A percentile compares a stretch with the other conserved stretches of the same genome.
Evolutionary conservation across 2,113 vertebrate genomes (phyloP).

Genomic region (Amblyornis subalaris): DNA sequence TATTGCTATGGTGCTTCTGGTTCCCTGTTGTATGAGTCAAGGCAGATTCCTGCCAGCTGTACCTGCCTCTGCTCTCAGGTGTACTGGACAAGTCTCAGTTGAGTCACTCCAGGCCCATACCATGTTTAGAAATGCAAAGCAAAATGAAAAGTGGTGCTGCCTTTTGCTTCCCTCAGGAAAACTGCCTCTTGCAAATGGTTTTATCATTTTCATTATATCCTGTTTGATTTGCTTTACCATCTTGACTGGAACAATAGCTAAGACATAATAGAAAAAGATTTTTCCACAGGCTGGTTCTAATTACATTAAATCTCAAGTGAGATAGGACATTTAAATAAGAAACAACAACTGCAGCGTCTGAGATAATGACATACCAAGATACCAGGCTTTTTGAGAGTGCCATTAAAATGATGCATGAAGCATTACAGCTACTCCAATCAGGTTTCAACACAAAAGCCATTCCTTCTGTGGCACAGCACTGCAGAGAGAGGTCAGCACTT

Average conservation of each 20-base stretch:
- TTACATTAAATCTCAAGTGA: conserved; percentile 54
- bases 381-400: neutral
- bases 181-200: conserved; percentile 14
- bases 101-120: neutral
- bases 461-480: neutral
- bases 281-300: conserved; percentile 58
- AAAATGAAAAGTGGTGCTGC: conserved; percentile 7
- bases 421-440: neutral
- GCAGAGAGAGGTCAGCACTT: neutral
- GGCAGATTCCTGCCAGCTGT: neutral
- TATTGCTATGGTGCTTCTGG: neutral
- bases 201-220: conserved; percentile 54
- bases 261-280: conserved; percentile 32
- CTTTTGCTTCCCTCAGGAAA: conserved; percentile 34
- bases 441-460: neutral
- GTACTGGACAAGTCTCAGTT: neutral
- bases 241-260: conserved; percentile 51
- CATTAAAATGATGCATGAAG: conserved; percentile 15
- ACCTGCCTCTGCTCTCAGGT: neutral
- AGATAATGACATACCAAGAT: conserved; percentile 18
- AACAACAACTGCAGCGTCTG: conserved; percentile 49
- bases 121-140: neutral
- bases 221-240: conserved; percentile 55
- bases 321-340: conserved; percentile 52
- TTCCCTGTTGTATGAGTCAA: neutral